These are phyloP conservation scores for Malurus elegans DNA, from an alignment of 2,113 vertebrate genomes.

Conservation along the genomic window DNA sequence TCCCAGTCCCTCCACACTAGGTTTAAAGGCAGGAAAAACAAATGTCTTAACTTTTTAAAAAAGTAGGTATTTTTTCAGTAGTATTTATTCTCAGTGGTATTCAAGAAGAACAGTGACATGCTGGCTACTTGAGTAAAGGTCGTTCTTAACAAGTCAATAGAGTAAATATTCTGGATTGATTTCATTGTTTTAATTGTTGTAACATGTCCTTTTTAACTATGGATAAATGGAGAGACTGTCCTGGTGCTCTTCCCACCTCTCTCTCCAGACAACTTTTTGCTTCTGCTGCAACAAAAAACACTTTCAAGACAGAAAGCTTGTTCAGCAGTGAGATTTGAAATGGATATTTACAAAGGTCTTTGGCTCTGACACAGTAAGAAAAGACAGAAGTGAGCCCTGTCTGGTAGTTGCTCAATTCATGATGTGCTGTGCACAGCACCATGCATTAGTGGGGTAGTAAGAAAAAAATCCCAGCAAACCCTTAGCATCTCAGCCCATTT, in stretches of 20 bases:
- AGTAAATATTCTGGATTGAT: conserved; percentile 51
- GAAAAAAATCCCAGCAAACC: neutral
- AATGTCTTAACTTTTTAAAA: neutral
- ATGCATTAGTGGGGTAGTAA: accelerated
- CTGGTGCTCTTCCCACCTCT: neutral
- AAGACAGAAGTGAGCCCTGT: neutral
- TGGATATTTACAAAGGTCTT: neutral
- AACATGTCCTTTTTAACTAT: neutral
- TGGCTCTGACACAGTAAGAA: neutral
- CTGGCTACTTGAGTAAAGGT: conserved; percentile 13
- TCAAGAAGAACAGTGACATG: neutral
- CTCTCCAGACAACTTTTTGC: neutral
- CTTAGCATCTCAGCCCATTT: neutral
- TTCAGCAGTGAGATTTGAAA: neutral
- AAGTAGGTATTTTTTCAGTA: neutral
- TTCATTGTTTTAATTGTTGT: conserved; percentile 39
- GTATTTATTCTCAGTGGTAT: neutral
- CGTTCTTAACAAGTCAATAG: neutral
- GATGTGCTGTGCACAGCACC: neutral
- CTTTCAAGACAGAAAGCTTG: neutral
- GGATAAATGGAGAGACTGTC: neutral
- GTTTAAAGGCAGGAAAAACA: neutral
- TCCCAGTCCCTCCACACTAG: neutral
- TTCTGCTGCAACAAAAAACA: neutral
- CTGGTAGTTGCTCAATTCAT: neutral